Evolutionary conservation across 2,888 invertebrate genomes (phyloP), one percentile per base, ranked within the genome.

Genomic region (Myopa tessellatipennis): DNA sequence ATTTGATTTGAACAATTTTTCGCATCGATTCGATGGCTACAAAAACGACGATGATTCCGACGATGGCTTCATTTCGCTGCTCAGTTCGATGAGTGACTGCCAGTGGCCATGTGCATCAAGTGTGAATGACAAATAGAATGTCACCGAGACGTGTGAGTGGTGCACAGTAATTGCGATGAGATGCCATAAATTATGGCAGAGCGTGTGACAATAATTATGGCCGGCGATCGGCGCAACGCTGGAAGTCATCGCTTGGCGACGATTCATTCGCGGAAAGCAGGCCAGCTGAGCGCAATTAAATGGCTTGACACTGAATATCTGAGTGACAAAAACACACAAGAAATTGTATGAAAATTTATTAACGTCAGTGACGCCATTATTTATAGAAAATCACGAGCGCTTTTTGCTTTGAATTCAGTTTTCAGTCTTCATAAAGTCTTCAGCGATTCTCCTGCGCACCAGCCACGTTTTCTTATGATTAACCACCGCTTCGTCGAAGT

Each of bases 1-100:
- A 75, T 75, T 74, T 58, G 58, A 60, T 75, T 74, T 74, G 58
- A 68, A 74, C 68, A 67, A 75, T 75, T 75, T 67, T 18, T 55
- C 58, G 40, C 68, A 58, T 58, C 38, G 18, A 63, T 63, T 61
- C 61, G 40, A 63, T 63, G 34, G 16, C 40, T 34, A 73, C 36
- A 63, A 73, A 55, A 14, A n/a, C 34, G 55, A 52, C 18, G 55
- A 70, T 55, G 70, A 16, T 12, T 52, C 38, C n/a, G 67, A n/a
- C 18, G 55, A 70, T 55, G 70, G 34, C 26, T 52, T 65, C 65
- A 14, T 14, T n/a, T 26, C 12, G 12, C n/a, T 63, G 61, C 61
- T 26, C 60, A n/a, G n/a, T 63, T 26, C 38, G 65, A 1, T 1
- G 8, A 12, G 12, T 38, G 36, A 65, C 38, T 65, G 36, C 38